Conservation (phyloP, 64 coral and sea anemone genomes). For the Acropora tenuis region DNA sequence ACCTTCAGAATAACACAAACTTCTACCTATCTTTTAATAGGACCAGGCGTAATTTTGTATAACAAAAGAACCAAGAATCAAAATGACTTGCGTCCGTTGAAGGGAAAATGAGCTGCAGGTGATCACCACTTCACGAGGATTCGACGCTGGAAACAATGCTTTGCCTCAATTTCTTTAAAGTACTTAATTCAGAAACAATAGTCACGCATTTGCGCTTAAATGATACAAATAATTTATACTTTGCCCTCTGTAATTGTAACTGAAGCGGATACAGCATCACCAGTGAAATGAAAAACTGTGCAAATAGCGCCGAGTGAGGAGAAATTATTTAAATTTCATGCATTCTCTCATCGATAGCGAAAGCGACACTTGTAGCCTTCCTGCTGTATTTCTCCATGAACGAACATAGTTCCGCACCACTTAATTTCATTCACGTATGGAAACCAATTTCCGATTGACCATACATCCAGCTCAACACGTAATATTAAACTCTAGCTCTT, state of each 20-base stretch:
- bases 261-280: not conserved
- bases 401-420: not conserved
- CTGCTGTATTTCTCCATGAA: not conserved
- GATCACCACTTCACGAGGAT: not conserved
- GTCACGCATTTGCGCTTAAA: not conserved
- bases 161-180: not conserved
- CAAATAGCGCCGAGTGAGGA: not conserved
- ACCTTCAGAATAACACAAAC: not conserved
- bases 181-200: not conserved
- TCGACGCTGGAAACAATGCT: not conserved
- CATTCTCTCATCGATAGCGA: slow-evolving; percentile 30
- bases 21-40: not conserved
- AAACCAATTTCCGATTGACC: not conserved
- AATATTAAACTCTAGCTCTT: no score
- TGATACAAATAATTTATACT: slow-evolving; percentile 11
- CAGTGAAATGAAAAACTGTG: not conserved
- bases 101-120: not conserved
- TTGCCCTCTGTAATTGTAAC: not conserved
- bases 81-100: not conserved
- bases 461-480: not conserved
- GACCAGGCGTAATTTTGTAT: slow-evolving; percentile 5
- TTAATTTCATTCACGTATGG: not conserved
- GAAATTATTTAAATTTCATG: not conserved
- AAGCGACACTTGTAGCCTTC: not conserved
- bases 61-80: not conserved